Percentiles rank a stretch among this genome's conserved stretches.
phyloP scores from a whole-genome alignment of 2,888 invertebrate genomes.

The Lissonota sp. region DNA sequence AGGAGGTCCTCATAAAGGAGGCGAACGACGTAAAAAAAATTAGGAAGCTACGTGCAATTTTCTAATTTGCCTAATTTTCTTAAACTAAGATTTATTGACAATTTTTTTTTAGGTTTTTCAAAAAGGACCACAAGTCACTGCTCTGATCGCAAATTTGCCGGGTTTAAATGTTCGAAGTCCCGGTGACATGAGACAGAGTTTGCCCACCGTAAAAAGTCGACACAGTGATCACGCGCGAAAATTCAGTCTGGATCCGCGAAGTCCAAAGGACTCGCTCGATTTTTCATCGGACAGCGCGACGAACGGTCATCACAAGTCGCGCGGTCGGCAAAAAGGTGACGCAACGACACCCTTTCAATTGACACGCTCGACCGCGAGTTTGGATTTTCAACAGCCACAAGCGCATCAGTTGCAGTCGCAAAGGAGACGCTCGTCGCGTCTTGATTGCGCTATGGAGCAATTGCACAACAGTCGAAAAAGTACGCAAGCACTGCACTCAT shows the following conservation, averaged over 20 bases:
- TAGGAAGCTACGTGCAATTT: too few relatives aligned
- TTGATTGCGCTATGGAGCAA: conserved; percentile 77
- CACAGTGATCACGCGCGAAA: conserved; percentile 69
- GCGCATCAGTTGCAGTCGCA: conserved; percentile 71
- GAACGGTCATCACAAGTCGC: conserved; percentile 85
- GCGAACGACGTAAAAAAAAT: too few relatives aligned
- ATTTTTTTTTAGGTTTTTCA: conserved; percentile 88
- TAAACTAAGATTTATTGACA: neutral
- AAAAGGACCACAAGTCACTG: conserved; percentile 92
- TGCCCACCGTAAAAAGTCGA: conserved; percentile 75
- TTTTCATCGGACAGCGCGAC: conserved; percentile 85
- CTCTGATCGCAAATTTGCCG: conserved; percentile 88
- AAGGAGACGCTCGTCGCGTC: conserved; percentile 72
- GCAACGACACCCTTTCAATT: conserved; percentile 68
- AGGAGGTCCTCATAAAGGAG: too few relatives aligned
- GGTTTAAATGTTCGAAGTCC: conserved; percentile 84
- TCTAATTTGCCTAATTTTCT: too few relatives aligned
- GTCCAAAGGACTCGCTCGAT: conserved; percentile 83
- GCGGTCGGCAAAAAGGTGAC: conserved; percentile 75
- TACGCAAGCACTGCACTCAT: conserved; percentile 84
- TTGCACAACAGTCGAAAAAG: conserved; percentile 74
- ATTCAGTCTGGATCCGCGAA: conserved; percentile 73
- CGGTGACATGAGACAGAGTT: conserved; percentile 76
- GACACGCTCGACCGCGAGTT: conserved; percentile 79
- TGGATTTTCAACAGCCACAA: conserved; percentile 73